These are phyloP conservation scores for Malacoraja senta DNA, from an alignment of 2,797 vertebrate species.

Conservation along the genomic window DNA sequence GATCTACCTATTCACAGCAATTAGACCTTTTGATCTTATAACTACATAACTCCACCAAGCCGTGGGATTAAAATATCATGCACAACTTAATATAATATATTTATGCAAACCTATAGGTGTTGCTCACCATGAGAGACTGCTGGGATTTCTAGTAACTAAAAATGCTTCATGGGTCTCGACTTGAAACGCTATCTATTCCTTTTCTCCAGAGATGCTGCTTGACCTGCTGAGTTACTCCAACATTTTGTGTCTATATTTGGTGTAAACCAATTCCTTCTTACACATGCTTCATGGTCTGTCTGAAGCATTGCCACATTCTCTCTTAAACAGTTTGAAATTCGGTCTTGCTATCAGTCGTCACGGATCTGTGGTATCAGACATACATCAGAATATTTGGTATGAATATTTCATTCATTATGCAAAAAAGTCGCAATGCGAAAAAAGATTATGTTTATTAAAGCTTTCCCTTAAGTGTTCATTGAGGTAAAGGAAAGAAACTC, in stretches of 20 bases:
- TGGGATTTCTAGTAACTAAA: background rate
- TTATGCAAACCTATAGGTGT: background rate
- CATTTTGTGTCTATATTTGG: no score
- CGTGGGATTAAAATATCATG: background rate
- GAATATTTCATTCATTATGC: background rate
- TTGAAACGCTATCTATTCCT: no score
- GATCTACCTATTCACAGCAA: background rate
- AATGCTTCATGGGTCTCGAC: background rate
- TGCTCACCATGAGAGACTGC: background rate
- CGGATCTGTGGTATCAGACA: no score
- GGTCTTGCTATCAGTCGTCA: background rate
- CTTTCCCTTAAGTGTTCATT: background rate
- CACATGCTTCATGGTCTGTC: background rate
- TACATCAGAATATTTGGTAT: no score
- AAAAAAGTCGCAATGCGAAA: background rate
- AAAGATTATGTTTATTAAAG: background rate
- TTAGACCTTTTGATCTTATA: background rate
- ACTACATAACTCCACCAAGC: background rate
- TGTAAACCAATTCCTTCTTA: no score
- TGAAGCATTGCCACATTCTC: background rate
- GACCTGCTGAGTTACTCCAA: no score
- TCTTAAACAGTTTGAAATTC: background rate
- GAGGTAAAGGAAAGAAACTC: background rate
- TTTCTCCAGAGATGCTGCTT: no score
- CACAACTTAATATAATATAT: background rate